Percentiles rank a stretch among this genome's conserved stretches.
Conservation (phyloP, 2,888 invertebrate species). For the Pollenia amentaria region DNA sequence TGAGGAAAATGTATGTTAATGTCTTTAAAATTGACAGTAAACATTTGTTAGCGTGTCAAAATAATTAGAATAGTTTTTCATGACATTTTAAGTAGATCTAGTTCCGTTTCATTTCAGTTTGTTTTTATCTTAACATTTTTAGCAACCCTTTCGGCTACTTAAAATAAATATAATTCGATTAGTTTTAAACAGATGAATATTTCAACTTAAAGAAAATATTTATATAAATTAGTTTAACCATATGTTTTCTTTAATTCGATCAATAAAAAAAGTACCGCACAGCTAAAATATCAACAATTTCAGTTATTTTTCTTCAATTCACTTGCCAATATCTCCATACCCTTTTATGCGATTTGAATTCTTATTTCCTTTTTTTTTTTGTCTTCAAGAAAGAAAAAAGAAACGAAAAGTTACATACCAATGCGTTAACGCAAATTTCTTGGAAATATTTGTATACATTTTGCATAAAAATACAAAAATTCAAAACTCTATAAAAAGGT, state of each 20-base stretch:
- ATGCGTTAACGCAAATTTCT: constrained; percentile 58
- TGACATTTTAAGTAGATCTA: constrained; percentile 65
- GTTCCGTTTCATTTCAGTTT: constrained; percentile 40
- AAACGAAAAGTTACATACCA: constrained; percentile 25
- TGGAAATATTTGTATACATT: constrained; percentile 66
- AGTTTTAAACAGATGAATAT: not conserved
- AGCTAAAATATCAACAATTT: not conserved
- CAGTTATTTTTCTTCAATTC: not conserved
- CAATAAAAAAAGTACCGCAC: not conserved
- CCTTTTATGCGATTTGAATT: not conserved
- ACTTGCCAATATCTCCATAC: constrained; percentile 4
- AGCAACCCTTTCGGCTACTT: constrained; percentile 3
- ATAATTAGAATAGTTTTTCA: constrained; percentile 59
- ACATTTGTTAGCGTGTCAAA: constrained; percentile 70
- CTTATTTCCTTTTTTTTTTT: constrained; percentile 8
- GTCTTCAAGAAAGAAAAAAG: not conserved
- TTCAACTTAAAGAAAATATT: not conserved
- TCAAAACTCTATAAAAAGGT: constrained; percentile 45
- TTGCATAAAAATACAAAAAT: constrained; percentile 59
- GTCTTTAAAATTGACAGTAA: constrained; percentile 62
- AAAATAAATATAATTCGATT: constrained; percentile 35
- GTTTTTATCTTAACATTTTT: not conserved
- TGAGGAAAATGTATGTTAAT: constrained; percentile 61
- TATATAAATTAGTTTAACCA: not conserved
- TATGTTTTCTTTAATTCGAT: not conserved